phyloP scores from a whole-genome alignment of 2,797 vertebrate species.

The Vespertilio murinus region DNA sequence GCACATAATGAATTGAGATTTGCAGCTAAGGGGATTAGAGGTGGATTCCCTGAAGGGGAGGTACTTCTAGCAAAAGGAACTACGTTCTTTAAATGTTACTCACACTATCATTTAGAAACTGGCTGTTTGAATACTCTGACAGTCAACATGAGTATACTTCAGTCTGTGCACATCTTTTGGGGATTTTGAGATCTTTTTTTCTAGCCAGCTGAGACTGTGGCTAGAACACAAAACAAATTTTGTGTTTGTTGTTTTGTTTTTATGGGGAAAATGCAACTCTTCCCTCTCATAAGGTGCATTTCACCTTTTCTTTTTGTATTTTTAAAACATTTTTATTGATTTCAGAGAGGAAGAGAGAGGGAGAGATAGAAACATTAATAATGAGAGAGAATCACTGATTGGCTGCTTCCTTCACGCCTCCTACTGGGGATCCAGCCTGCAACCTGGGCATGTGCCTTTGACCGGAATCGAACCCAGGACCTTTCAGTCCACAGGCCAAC shows the following conservation, averaged over 20 bases:
- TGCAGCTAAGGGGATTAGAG: constrained; percentile 29
- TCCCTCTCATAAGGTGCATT: neutral
- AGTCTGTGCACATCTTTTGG: constrained; percentile 3
- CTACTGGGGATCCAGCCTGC: too few relatives aligned
- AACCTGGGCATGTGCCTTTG: too few relatives aligned
- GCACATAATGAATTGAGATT: constrained; percentile 39
- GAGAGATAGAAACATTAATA: too few relatives aligned
- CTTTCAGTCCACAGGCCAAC: too few relatives aligned
- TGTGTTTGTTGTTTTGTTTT: neutral
- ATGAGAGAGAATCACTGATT: too few relatives aligned
- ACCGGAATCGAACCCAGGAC: too few relatives aligned
- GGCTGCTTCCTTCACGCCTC: too few relatives aligned
- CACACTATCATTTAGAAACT: constrained; percentile 38
- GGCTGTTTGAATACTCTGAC: constrained; percentile 18
- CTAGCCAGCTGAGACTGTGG: neutral
- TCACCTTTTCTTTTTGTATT: neutral
- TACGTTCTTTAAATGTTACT: constrained; percentile 46
- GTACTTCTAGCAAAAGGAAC: constrained; percentile 35
- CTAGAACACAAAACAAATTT: constrained; percentile 11
- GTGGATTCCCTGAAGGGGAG: constrained; percentile 43
- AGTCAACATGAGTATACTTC: neutral
- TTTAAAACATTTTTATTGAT: too few relatives aligned
- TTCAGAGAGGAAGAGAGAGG: too few relatives aligned
- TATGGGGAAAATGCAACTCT: constrained; percentile 11
- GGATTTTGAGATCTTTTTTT: constrained; percentile 19